A percentile compares a stretch with the other conserved stretches of the same genome.
phyloP scores from a whole-genome alignment of 1,140 invertebrate species.

The Latrodectus geometricus region DNA sequence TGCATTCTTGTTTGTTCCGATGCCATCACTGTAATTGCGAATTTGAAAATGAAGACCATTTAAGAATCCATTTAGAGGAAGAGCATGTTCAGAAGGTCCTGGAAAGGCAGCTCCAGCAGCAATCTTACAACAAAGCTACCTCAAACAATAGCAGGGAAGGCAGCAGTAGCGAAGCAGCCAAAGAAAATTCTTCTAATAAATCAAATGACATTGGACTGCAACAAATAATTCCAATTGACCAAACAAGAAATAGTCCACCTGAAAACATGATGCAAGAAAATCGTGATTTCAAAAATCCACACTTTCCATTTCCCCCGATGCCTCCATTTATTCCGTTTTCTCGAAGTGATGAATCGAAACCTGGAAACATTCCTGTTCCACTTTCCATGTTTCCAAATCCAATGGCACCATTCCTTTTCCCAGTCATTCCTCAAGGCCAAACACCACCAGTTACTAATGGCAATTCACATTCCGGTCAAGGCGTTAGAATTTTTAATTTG shows the following conservation, averaged over 20 bases:
- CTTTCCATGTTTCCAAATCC: constrained; percentile 64
- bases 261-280: constrained; percentile 35
- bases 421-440: constrained; percentile 63
- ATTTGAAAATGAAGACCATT: constrained; percentile 64
- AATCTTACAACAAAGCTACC: constrained; percentile 63
- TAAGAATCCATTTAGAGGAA: constrained; percentile 66
- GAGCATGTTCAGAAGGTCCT: constrained; percentile 66
- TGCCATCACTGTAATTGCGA: constrained; percentile 65
- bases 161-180: constrained; percentile 39
- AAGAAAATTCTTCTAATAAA: constrained; percentile 50
- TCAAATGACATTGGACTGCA: constrained; percentile 29
- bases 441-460: constrained; percentile 61
- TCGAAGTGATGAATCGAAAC: constrained; percentile 57
- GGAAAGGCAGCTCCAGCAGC: constrained; percentile 64
- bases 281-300: constrained; percentile 51
- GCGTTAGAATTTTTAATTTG: constrained; percentile 88
- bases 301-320: constrained; percentile 62
- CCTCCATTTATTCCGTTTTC: constrained; percentile 62
- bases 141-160: constrained; percentile 53
- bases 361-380: constrained; percentile 51
- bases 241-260: constrained; percentile 42
- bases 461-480: constrained; percentile 54
- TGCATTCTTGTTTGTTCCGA: constrained; percentile 41
- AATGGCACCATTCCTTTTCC: constrained; percentile 64
- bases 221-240: constrained; percentile 27